Percentiles rank a stretch among this genome's conserved stretches.
phyloP scores from a whole-genome alignment of 2,888 invertebrate genomes.

The Neoitamus cyanurus region DNA sequence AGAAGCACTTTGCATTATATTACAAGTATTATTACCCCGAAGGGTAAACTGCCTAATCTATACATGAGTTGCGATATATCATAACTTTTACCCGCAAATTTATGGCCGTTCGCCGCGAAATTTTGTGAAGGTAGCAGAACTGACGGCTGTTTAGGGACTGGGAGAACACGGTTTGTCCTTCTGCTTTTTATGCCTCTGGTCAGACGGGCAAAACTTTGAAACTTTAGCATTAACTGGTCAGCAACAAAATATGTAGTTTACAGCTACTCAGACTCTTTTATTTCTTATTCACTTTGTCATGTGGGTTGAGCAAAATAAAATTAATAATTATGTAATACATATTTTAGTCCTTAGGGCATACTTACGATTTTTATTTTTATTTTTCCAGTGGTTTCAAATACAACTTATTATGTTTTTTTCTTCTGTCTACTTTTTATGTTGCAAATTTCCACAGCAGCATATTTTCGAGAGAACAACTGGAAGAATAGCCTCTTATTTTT shows the following conservation, averaged over 20 bases:
- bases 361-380: too few species aligned
- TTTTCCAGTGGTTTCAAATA: too few species aligned
- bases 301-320: too few species aligned
- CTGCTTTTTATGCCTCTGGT: background rate
- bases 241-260: background rate
- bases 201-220: background rate
- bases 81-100: background rate
- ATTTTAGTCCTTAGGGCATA: too few species aligned
- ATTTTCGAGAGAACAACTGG: too few species aligned
- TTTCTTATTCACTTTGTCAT: too few species aligned
- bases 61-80: slow-evolving; percentile 14
- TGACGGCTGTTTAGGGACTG: background rate
- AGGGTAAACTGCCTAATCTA: slow-evolving; percentile 19
- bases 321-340: too few species aligned
- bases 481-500: too few species aligned
- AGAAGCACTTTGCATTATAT: slow-evolving; percentile 18
- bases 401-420: too few species aligned
- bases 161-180: background rate
- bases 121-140: background rate
- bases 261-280: too few species aligned
- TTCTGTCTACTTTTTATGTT: too few species aligned
- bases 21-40: slow-evolving; percentile 13
- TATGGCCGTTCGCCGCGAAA: background rate
- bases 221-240: background rate
- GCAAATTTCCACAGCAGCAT: too few species aligned